Evolutionary conservation across 2,797 vertebrate species (phyloP).

Genomic region (Falco naumanni): DNA sequence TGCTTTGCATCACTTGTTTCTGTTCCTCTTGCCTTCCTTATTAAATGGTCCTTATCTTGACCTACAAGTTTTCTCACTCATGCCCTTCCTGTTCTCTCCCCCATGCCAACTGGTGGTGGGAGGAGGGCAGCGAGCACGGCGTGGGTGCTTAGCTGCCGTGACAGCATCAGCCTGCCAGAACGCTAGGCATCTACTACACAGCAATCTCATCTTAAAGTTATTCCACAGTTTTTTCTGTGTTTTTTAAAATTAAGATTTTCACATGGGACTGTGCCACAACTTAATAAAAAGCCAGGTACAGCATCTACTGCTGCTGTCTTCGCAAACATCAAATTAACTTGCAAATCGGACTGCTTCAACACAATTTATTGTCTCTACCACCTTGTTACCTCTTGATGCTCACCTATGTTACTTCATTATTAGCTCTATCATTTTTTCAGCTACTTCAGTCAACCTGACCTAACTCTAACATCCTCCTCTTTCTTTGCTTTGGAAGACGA

Average conservation of each 20-base stretch:
- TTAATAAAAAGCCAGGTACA: not conserved
- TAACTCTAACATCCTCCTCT: not conserved
- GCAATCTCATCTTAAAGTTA: not conserved
- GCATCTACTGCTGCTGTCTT: not conserved
- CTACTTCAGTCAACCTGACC: not conserved
- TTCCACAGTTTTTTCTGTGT: not conserved
- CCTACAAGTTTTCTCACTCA: fast-evolving
- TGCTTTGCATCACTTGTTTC: not conserved
- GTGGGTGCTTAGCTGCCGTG: not conserved
- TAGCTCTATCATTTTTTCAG: not conserved
- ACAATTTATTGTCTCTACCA: not conserved
- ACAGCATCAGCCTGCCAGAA: not conserved
- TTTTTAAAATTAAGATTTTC: not conserved
- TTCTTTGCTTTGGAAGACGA: not conserved
- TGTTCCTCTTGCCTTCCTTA: not conserved
- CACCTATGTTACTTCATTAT: not conserved
- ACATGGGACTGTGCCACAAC: not conserved
- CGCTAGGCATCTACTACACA: fast-evolving
- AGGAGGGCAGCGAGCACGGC: not conserved
- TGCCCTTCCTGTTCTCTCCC: not conserved
- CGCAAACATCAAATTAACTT: not conserved
- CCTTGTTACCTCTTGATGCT: not conserved
- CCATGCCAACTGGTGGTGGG: fast-evolving
- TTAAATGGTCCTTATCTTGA: not conserved
- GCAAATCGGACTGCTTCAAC: not conserved